Percentiles rank a stretch among this genome's conserved stretches.
Evolutionary conservation across 2,797 vertebrate genomes (phyloP).

Genomic region (Melanogrammus aeglefinus): DNA sequence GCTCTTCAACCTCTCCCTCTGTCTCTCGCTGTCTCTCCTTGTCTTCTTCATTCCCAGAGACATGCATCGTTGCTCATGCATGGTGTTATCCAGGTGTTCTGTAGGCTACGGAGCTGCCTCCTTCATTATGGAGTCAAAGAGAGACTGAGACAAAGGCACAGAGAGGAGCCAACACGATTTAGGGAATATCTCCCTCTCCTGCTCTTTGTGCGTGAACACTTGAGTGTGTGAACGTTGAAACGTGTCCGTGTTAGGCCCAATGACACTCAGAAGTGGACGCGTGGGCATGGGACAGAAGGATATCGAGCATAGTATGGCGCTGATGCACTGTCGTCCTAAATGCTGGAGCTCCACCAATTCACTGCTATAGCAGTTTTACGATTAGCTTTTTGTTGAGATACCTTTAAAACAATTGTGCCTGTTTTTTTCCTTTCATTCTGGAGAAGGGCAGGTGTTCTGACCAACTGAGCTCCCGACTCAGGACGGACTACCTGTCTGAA

Average conservation of each 20-base stretch:
- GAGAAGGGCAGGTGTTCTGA: too few relatives aligned
- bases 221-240: slow-evolving; percentile 6
- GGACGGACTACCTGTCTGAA: too few relatives aligned
- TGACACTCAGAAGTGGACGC: neutral
- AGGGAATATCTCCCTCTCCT: slow-evolving; percentile 27
- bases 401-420: too few relatives aligned
- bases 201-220: neutral
- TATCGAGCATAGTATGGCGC: slow-evolving; percentile 29
- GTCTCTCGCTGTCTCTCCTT: neutral
- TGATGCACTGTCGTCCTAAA: slow-evolving; percentile 1
- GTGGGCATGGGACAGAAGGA: slow-evolving; percentile 8
- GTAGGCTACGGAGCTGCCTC: slow-evolving; percentile 28
- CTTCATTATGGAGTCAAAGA: slow-evolving; percentile 36
- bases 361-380: neutral
- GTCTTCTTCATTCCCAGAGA: neutral
- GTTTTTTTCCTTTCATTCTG: too few relatives aligned
- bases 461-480: too few relatives aligned
- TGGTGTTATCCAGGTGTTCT: slow-evolving; percentile 27
- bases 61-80: slow-evolving; percentile 20
- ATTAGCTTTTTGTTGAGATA: too few relatives aligned
- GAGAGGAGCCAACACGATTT: slow-evolving; percentile 29
- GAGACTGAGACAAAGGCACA: slow-evolving; percentile 29
- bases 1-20: neutral
- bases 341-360: neutral
- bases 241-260: slow-evolving; percentile 17